These are phyloP conservation scores for Delichon dasypus DNA, from an alignment of 2,797 vertebrate genomes.

Conservation along the genomic window DNA sequence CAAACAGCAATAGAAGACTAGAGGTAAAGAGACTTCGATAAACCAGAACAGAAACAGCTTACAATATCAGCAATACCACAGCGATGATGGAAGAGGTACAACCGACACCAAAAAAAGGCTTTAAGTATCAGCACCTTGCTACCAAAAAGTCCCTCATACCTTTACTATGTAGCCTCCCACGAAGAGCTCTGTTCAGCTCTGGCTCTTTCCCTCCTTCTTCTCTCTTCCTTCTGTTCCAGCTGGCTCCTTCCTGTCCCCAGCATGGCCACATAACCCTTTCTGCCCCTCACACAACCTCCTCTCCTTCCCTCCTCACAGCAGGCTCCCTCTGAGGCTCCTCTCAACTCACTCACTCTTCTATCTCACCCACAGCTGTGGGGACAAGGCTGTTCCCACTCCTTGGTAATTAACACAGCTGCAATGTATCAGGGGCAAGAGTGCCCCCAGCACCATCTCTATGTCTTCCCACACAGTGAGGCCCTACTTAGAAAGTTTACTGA, in stretches of 20 bases:
- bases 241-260: not conserved
- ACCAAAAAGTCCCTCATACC: not conserved
- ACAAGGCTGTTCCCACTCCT: not conserved
- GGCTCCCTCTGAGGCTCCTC: too few species aligned
- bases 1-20: fast-evolving
- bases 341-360: not conserved
- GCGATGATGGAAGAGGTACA: not conserved
- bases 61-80: not conserved
- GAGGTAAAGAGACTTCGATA: not conserved
- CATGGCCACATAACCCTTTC: not conserved
- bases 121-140: not conserved
- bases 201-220: not conserved
- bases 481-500: not conserved
- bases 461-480: not conserved
- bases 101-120: not conserved
- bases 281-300: not conserved
- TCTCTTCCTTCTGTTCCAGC: not conserved
- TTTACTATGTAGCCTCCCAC: not conserved
- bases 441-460: not conserved
- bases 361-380: not conserved
- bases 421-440: not conserved
- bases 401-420: not conserved
- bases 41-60: not conserved
- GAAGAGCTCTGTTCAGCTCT: not conserved
- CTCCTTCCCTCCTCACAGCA: not conserved